phyloP scores from a whole-genome alignment of 2,888 invertebrate species.

The Caenorhabditis wallacei region DNA sequence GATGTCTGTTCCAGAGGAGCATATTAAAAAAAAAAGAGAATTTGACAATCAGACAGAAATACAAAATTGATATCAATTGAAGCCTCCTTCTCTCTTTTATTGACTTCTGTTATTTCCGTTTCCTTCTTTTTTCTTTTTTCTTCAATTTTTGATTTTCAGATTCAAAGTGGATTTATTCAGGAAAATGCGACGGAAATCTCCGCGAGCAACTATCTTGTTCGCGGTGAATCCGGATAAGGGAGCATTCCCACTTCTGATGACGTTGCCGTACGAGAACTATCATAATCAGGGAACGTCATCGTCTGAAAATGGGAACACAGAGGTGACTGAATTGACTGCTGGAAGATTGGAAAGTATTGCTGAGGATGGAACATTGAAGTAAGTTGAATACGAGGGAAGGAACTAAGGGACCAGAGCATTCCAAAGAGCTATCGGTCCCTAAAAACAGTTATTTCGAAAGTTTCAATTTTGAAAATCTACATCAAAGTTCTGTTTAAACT shows the following conservation, averaged over 20 bases:
- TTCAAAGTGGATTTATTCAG: conserved; percentile 41
- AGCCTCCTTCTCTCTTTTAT: conserved; percentile 2
- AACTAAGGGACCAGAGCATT: too few relatives aligned
- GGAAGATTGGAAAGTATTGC: conserved; percentile 6
- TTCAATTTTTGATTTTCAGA: conserved; percentile 24
- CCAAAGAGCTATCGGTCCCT: background rate
- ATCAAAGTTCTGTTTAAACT: background rate
- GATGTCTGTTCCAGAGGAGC: conserved; percentile 6
- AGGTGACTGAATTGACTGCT: conserved; percentile 12
- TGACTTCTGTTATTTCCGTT: background rate
- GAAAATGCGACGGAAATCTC: conserved; percentile 50
- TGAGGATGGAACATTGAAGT: conserved; percentile 44
- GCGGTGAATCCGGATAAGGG: conserved; percentile 67
- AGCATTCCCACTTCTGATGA: conserved; percentile 67
- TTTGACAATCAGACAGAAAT: conserved; percentile 29
- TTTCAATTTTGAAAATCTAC: background rate
- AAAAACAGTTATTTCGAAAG: background rate
- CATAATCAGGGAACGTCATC: conserved; percentile 50
- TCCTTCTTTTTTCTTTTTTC: background rate
- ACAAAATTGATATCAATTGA: conserved; percentile 22
- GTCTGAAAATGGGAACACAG: conserved; percentile 8
- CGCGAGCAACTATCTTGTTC: conserved; percentile 64
- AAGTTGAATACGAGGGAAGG: background rate
- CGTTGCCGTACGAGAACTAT: conserved; percentile 64
- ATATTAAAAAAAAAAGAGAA: conserved; percentile 1